These are phyloP conservation scores for Macrosteles quadrilineatus DNA, from an alignment of 1,140 invertebrate genomes.

Conservation along the genomic window DNA sequence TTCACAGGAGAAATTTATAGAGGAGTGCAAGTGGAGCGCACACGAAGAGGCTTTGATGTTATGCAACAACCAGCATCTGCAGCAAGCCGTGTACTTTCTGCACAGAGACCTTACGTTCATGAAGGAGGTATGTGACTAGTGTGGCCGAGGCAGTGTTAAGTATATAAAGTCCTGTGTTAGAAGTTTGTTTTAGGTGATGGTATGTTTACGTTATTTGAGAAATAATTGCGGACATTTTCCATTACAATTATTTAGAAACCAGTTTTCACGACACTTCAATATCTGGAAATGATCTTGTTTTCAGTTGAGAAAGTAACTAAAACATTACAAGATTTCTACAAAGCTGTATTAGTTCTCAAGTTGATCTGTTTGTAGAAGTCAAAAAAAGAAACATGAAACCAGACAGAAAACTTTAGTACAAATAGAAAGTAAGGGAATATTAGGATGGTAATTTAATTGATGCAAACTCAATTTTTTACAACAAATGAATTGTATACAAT, in stretches of 20 bases:
- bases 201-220: not conserved
- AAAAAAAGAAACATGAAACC: no score
- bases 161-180: not conserved
- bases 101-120: constrained; percentile 87
- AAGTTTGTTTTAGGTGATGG: not conserved
- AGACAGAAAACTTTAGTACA: no score
- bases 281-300: no score
- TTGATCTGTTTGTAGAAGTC: no score
- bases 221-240: not conserved
- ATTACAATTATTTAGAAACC: not conserved
- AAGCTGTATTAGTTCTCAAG: no score
- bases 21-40: constrained; percentile 82
- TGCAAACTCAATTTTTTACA: no score
- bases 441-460: no score
- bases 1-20: constrained; percentile 55
- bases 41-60: constrained; percentile 85
- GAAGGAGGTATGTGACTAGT: constrained; percentile 70
- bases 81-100: constrained; percentile 88
- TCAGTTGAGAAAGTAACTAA: no score
- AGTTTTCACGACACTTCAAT: no score
- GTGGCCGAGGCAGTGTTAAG: constrained; percentile 27
- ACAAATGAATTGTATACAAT: no score
- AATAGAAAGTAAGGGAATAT: no score
- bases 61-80: constrained; percentile 74
- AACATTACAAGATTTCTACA: no score